These are phyloP conservation scores for Cactoblastis cactorum DNA, from an alignment of 2,888 invertebrate species.

Conservation along the genomic window DNA sequence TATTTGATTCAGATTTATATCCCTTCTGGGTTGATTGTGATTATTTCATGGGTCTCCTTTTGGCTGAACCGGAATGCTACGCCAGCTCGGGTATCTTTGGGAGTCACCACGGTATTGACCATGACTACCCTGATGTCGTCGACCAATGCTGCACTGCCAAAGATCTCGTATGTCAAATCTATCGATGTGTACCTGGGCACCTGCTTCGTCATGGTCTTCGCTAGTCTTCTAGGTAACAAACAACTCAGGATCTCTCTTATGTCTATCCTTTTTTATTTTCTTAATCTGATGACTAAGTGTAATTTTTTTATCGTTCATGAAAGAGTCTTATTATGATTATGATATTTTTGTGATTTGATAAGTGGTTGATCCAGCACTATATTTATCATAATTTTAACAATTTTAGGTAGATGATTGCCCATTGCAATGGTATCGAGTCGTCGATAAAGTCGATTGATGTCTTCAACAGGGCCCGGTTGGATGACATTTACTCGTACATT, in stretches of 20 bases:
- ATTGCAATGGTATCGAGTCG: background rate
- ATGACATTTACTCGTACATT: background rate
- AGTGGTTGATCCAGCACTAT: background rate
- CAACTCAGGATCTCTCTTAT: background rate
- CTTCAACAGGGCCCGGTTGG: background rate
- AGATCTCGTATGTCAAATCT: conserved; percentile 98
- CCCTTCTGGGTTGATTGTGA: conserved; percentile 97
- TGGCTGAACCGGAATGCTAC: conserved; percentile 97
- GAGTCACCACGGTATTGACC: conserved; percentile 97
- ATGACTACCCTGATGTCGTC: conserved; percentile 99
- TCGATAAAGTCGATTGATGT: background rate
- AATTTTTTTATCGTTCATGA: too few species aligned
- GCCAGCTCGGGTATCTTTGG: conserved; percentile 94
- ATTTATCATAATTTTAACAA: background rate
- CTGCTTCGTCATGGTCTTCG: conserved; percentile 99
- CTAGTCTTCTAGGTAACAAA: conserved; percentile 92
- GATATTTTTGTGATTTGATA: too few species aligned
- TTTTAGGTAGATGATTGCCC: background rate
- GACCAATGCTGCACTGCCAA: conserved; percentile 97
- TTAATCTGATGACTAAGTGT: too few species aligned
- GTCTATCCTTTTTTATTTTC: too few species aligned
- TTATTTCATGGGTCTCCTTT: conserved; percentile 98
- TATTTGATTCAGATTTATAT: conserved; percentile 99
- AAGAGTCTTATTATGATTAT: too few species aligned
- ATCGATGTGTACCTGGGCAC: conserved; percentile 98